Evolutionary conservation across 2,888 invertebrate genomes (phyloP).

Genomic region (Neoascia interrupta): DNA sequence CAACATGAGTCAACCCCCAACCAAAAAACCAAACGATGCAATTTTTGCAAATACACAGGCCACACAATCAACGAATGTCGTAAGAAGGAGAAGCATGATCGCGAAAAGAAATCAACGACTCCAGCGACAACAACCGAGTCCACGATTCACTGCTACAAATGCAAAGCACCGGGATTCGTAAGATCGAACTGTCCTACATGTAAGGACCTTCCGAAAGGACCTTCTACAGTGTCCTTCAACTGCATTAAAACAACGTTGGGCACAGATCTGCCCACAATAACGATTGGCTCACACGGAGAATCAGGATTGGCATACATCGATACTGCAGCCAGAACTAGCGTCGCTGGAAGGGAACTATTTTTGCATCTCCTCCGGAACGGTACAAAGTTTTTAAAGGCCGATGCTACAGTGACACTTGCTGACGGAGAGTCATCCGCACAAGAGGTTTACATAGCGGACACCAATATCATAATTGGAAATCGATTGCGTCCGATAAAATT

Average conservation of each 20-base stretch:
- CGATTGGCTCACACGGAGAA: conserved; percentile 20
- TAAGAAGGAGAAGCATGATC: too few relatives aligned
- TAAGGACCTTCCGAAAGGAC: conserved; percentile 14
- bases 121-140: too few relatives aligned
- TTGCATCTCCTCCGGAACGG: not conserved
- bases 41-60: not conserved
- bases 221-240: too few relatives aligned
- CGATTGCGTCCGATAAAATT: conserved; percentile 16
- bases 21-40: not conserved
- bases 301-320: conserved; percentile 34
- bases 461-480: conserved; percentile 29
- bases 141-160: conserved; percentile 24
- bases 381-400: not conserved
- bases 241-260: conserved; percentile 1
- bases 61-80: not conserved
- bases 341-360: conserved; percentile 28
- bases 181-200: conserved; percentile 23
- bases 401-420: conserved; percentile 6
- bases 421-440: not conserved
- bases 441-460: conserved; percentile 1
- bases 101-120: too few relatives aligned
- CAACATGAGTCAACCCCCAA: not conserved
- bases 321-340: conserved; percentile 32
- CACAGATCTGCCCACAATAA: conserved; percentile 17
- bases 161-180: conserved; percentile 23